Base-by-base conservation (phyloP, 1,140 invertebrate genomes). In the Zophobas morio region DNA sequence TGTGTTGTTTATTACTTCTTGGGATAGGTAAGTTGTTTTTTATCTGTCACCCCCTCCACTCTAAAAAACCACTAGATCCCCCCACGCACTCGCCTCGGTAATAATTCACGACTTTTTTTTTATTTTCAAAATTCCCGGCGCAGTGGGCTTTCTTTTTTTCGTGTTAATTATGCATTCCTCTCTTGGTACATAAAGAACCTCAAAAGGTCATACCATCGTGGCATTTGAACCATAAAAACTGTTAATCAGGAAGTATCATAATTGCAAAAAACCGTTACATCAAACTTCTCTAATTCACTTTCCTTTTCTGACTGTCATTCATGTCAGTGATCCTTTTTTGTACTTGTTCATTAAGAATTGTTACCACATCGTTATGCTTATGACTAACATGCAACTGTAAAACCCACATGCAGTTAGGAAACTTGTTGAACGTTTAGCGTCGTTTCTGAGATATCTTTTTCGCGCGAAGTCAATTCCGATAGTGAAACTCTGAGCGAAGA, bases 1-100 rank as follows among this genome's bases (percentile, higher is more conserved):
- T 86, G 84, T 86, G 85, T 81, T 82, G 81, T 82, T 84, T 85
- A 75, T 76, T 84, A 72, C 75, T 85, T 36, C 63, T 84, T 66
- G 82, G 79, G 33, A 71, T 82, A 49, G 85, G 85, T 86, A 78
- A 85, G 84, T 85, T 34, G 47, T 37, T 42, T 40, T 71, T 71
- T 42, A 46, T 32, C 42, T 36, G 42, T 42, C 60, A n/a, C 60
- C 60, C n/a, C 56, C 36, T 36, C 56, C 35, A 1, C 54, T 34
- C 34, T 6, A 34, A 57, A 66, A 66, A 40, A 40, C 36, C 60
- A 66, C 36, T 46, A 3, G 42, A 46, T 4, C 42, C 8, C 42
- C 42, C 42, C 42, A 3, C 42, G 8, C 42, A 46, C 42, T 46
- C 8, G 8, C 8, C 42, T 46, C 42, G 3, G 42, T 8, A 46